Evolutionary conservation across 2,888 invertebrate genomes (phyloP).

Genomic region (Hymenopus coronatus): DNA sequence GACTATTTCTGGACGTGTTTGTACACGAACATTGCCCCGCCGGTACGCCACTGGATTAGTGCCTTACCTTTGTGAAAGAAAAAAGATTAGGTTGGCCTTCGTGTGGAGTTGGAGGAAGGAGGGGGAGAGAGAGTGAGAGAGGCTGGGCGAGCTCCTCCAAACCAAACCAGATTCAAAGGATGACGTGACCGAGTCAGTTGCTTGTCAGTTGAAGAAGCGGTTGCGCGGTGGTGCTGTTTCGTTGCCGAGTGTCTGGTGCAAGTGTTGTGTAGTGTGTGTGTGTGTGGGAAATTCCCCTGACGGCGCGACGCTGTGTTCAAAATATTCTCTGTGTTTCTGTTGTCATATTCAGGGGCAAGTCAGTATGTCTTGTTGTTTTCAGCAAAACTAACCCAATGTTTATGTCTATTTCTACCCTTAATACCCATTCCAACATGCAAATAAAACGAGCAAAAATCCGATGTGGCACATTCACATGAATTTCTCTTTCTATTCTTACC

Average conservation of each 20-base stretch:
- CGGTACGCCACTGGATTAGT: too few species aligned
- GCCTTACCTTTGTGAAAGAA: neutral
- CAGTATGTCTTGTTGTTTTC: too few species aligned
- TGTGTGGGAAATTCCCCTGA: neutral
- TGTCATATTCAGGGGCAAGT: too few species aligned
- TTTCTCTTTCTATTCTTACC: too few species aligned
- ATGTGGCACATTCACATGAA: too few species aligned
- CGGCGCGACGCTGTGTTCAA: neutral
- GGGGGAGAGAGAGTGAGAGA: neutral
- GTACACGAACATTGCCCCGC: too few species aligned
- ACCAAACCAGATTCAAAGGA: conserved; percentile 5
- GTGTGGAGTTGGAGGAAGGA: neutral
- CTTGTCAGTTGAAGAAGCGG: neutral
- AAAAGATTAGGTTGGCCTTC: neutral
- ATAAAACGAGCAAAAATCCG: too few species aligned
- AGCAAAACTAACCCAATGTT: too few species aligned
- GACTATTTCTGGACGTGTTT: too few species aligned
- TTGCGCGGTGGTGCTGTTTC: neutral
- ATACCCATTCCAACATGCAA: too few species aligned
- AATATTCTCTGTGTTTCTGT: too few species aligned
- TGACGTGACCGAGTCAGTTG: neutral
- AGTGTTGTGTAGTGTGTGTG: neutral
- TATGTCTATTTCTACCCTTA: too few species aligned
- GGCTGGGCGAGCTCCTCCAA: neutral
- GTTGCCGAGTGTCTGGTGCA: neutral